These are phyloP conservation scores for Hirtodrosophila alboralis DNA, from an alignment of 2,888 invertebrate genomes.

Conservation along the genomic window DNA sequence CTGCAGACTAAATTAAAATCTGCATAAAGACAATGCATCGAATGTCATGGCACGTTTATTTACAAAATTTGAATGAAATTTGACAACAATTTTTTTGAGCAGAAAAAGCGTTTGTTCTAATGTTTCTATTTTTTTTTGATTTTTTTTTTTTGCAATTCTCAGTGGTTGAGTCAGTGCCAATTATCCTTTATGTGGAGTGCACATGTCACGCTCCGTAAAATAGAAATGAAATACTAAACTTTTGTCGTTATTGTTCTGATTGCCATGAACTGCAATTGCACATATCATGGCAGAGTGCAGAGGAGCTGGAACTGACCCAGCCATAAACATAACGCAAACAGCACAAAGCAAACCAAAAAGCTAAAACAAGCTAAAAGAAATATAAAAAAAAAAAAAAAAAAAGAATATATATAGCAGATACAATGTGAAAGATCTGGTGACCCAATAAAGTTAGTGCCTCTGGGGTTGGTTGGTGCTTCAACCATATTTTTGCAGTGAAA, in stretches of 20 bases:
- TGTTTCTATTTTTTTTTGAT: too few species aligned
- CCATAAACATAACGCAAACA: conserved; percentile 60
- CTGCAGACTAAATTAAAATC: too few species aligned
- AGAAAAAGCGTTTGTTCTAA: too few species aligned
- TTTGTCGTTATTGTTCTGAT: conserved; percentile 66
- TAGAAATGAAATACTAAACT: conserved; percentile 76
- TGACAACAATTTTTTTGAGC: too few species aligned
- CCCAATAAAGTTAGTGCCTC: conserved; percentile 62
- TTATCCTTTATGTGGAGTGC: conserved; percentile 65
- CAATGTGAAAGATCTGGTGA: conserved; percentile 45
- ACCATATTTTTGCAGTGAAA: conserved; percentile 61
- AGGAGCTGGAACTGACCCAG: conserved; percentile 33
- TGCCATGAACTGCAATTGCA: conserved; percentile 78
- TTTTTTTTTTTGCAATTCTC: conserved; percentile 23
- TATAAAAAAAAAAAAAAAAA: conserved; percentile 6
- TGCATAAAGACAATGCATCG: too few species aligned
- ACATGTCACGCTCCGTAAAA: conserved; percentile 72
- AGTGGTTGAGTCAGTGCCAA: conserved; percentile 50
- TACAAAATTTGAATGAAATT: too few species aligned
- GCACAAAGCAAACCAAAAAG: conserved; percentile 31
- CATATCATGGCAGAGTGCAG: conserved; percentile 24
- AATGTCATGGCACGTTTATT: too few species aligned
- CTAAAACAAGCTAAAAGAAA: conserved; percentile 30
- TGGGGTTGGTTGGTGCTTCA: conserved; percentile 19
- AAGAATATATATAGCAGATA: conserved; percentile 22